Conservation (phyloP, 2,113 vertebrate genomes). For the Cynopterus brachyotis region DNA sequence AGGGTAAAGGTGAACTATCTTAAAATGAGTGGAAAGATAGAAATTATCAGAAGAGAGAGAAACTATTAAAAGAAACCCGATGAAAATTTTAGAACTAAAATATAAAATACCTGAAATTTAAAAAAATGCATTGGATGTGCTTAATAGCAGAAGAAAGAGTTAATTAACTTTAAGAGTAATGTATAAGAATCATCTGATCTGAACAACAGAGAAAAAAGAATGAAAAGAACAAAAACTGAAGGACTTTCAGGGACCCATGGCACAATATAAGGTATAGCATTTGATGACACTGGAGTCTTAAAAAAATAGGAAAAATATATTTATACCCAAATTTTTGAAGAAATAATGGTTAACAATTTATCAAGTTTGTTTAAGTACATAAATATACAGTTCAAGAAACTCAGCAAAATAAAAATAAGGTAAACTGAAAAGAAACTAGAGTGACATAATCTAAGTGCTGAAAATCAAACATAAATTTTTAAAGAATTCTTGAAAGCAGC, state of each 20-base stretch:
- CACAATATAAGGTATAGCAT: background rate
- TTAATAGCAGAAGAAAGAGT: background rate
- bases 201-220: background rate
- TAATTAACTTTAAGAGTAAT: background rate
- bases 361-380: background rate
- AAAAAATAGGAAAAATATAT: background rate
- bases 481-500: background rate
- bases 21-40: background rate
- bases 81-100: background rate
- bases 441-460: background rate
- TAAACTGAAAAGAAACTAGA: background rate
- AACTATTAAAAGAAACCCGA: background rate
- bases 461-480: background rate
- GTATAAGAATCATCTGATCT: background rate
- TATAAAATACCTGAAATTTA: background rate
- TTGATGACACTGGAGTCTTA: background rate
- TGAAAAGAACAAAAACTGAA: background rate
- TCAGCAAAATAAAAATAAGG: background rate
- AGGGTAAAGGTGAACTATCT: background rate
- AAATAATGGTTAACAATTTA: background rate
- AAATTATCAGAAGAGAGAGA: background rate
- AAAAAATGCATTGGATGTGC: background rate
- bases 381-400: background rate
- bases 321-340: background rate
- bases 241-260: background rate